Conservation (phyloP, 2,888 invertebrate species). For the Carterocephalus palaemon region DNA sequence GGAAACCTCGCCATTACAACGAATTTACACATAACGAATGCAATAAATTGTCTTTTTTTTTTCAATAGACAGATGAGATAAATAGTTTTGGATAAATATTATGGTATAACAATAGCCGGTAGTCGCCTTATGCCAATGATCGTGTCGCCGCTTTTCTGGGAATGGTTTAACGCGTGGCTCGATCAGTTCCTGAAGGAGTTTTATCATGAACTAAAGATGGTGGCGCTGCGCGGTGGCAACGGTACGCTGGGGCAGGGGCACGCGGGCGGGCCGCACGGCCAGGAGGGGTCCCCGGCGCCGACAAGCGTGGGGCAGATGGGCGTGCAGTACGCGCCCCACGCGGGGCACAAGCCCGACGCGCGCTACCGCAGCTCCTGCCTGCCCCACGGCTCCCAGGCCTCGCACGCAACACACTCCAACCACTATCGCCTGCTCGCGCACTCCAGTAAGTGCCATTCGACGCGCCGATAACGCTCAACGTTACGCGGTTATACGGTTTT, state of each 20-base stretch:
- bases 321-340: constrained; percentile 33
- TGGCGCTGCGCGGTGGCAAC: constrained; percentile 65
- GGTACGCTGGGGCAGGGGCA: constrained; percentile 52
- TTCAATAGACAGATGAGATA: constrained; percentile 28
- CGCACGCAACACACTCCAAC: constrained; percentile 58
- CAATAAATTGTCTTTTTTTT: constrained; percentile 27
- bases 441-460: constrained; percentile 59
- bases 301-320: constrained; percentile 27
- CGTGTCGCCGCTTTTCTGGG: constrained; percentile 67
- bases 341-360: constrained; percentile 54
- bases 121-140: constrained; percentile 59
- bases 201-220: constrained; percentile 75
- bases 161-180: constrained; percentile 74
- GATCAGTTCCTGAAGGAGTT: constrained; percentile 68
- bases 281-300: constrained; percentile 41
- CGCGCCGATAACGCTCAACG: constrained; percentile 30
- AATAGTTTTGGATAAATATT: constrained; percentile 27
- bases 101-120: constrained; percentile 35
- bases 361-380: constrained; percentile 59
- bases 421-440: constrained; percentile 62
- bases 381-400: too few relatives aligned
- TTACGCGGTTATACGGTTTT: constrained; percentile 25
- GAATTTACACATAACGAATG: constrained; percentile 24
- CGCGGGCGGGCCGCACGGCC: constrained; percentile 55
- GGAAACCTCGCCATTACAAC: constrained; percentile 22